Percentiles rank a stretch among this genome's conserved stretches.
phyloP scores from a whole-genome alignment of 2,888 invertebrate genomes.

The Tanytarsus gracilentus region DNA sequence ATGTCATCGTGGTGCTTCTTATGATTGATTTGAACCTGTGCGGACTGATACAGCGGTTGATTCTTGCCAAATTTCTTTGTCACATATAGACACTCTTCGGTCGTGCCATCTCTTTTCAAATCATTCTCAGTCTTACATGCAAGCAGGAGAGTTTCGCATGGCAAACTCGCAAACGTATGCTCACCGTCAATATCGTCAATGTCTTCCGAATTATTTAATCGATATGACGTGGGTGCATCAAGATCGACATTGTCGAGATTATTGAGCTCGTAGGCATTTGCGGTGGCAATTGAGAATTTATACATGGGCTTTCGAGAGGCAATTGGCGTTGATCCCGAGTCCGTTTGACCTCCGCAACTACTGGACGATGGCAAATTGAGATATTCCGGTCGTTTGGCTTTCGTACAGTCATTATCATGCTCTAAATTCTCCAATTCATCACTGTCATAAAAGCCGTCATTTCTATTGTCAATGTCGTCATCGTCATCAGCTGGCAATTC shows the following conservation, averaged over 20 bases:
- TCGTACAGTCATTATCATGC: constrained; percentile 40
- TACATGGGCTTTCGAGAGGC: constrained; percentile 59
- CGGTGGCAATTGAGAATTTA: constrained; percentile 55
- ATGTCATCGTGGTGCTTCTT: constrained; percentile 36
- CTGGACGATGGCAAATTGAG: constrained; percentile 56
- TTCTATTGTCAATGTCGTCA: constrained; percentile 17
- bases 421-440: constrained; percentile 31
- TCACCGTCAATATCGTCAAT: constrained; percentile 35
- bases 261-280: constrained; percentile 57
- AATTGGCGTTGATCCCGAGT: constrained; percentile 45
- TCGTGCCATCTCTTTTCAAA: constrained; percentile 46
- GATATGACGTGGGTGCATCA: constrained; percentile 47
- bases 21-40: constrained; percentile 49
- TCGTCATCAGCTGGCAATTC: constrained; percentile 27
- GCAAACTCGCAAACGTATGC: constrained; percentile 45
- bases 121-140: constrained; percentile 32
- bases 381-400: constrained; percentile 46
- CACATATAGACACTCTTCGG: constrained; percentile 38
- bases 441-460: constrained; percentile 23
- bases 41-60: constrained; percentile 67
- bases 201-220: constrained; percentile 25
- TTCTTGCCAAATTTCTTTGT: constrained; percentile 57
- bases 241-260: constrained; percentile 56
- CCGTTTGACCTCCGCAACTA: constrained; percentile 2
- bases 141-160: constrained; percentile 35